Evolutionary conservation across 2,888 invertebrate species (phyloP).

Genomic region (Ferdinandea cuprea): DNA sequence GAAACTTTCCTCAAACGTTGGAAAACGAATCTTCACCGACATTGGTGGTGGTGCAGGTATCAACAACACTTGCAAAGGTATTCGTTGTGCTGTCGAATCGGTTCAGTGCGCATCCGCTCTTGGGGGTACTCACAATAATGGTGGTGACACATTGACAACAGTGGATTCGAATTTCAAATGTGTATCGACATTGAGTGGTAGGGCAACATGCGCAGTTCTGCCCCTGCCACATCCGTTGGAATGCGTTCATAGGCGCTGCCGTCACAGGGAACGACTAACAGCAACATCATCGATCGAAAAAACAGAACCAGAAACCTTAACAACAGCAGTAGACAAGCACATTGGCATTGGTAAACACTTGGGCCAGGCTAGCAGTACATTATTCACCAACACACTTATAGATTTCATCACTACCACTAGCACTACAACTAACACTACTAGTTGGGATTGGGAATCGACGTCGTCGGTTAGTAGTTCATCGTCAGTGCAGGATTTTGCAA

Average conservation of each 20-base stretch:
- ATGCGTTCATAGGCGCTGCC: slow-evolving; percentile 68
- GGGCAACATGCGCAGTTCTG: slow-evolving; percentile 68
- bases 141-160: slow-evolving; percentile 62
- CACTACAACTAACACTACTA: slow-evolving; percentile 60
- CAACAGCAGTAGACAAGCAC: slow-evolving; percentile 54
- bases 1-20: neutral
- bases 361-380: slow-evolving; percentile 32
- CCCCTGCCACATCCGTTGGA: slow-evolving; percentile 70
- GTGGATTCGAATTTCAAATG: slow-evolving; percentile 69
- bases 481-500: slow-evolving; percentile 76
- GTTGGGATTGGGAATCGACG: slow-evolving; percentile 70
- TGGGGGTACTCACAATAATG: slow-evolving; percentile 65
- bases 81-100: slow-evolving; percentile 68
- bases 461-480: slow-evolving; percentile 68
- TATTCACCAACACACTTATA: slow-evolving; percentile 42
- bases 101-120: slow-evolving; percentile 73
- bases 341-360: slow-evolving; percentile 51
- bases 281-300: slow-evolving; percentile 77
- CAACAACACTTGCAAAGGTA: slow-evolving; percentile 62
- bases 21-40: slow-evolving; percentile 9
- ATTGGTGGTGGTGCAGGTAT: slow-evolving; percentile 32
- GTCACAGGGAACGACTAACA: slow-evolving; percentile 50
- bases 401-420: slow-evolving; percentile 25
- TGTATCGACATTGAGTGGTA: slow-evolving; percentile 72
- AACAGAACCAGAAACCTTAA: slow-evolving; percentile 76